phyloP scores from a whole-genome alignment of 1,140 invertebrate species.

The Myzus persicae region DNA sequence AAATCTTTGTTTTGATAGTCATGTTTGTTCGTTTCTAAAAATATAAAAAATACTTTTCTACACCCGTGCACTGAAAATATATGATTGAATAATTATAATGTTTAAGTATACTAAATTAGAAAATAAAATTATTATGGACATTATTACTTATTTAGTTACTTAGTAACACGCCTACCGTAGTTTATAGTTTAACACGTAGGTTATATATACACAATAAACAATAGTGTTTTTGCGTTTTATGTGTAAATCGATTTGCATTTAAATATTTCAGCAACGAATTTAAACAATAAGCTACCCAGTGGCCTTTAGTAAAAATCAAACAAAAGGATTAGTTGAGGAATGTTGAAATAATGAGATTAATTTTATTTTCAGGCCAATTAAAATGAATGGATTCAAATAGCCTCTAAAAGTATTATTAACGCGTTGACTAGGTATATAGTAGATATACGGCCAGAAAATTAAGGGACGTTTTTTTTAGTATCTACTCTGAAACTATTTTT shows the following conservation, averaged over 20 bases:
- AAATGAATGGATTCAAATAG: too few relatives aligned
- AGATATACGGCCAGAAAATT: neutral
- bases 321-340: neutral
- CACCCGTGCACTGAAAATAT: neutral
- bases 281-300: neutral
- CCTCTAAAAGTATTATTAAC: neutral
- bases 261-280: neutral
- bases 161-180: neutral
- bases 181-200: neutral
- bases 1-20: too few relatives aligned
- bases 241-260: neutral
- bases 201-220: neutral
- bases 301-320: neutral
- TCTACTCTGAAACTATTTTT: too few relatives aligned
- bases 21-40: too few relatives aligned
- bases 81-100: neutral
- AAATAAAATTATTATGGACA: neutral
- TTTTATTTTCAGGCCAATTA: neutral
- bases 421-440: neutral
- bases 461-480: too few relatives aligned
- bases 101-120: neutral
- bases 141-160: neutral
- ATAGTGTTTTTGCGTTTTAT: neutral
- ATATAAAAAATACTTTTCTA: neutral
- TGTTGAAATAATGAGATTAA: neutral